These are phyloP conservation scores for Pogonocherus hispidulus DNA, from an alignment of 2,888 invertebrate genomes.

Conservation along the genomic window DNA sequence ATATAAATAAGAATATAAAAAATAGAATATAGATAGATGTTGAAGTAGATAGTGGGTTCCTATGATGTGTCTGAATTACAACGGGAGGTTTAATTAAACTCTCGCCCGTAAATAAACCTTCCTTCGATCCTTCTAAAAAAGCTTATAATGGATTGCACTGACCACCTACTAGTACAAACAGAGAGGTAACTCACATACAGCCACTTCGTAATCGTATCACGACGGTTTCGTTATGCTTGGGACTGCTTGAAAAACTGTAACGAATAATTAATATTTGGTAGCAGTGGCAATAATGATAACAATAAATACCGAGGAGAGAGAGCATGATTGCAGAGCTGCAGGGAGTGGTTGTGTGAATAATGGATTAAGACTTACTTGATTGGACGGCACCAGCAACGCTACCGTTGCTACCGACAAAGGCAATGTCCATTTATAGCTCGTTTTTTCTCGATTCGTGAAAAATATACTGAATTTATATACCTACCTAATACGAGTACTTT, in stretches of 20 bases:
- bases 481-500: too few species aligned
- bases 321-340: conserved; percentile 14
- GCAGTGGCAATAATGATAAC: conserved; percentile 16
- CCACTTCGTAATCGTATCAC: not conserved
- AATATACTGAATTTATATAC: not conserved
- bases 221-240: conserved; percentile 1
- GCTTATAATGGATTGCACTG: conserved; percentile 2
- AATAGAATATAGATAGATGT: too few species aligned
- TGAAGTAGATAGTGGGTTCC: not conserved
- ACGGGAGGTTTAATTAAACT: not conserved
- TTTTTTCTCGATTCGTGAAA: conserved; percentile 1
- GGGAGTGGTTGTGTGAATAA: conserved; percentile 18
- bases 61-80: not conserved
- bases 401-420: conserved; percentile 17
- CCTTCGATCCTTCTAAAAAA: too few species aligned
- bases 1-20: too few species aligned
- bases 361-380: conserved; percentile 20
- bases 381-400: conserved; percentile 15
- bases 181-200: too few species aligned
- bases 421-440: conserved; percentile 2
- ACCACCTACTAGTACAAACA: conserved; percentile 9
- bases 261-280: conserved; percentile 20
- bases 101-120: not conserved
- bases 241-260: conserved; percentile 14
- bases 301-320: conserved; percentile 16